Evolutionary conservation across 92 coral and sea anemone genomes (phyloP).

Genomic region (Porites evermanni): DNA sequence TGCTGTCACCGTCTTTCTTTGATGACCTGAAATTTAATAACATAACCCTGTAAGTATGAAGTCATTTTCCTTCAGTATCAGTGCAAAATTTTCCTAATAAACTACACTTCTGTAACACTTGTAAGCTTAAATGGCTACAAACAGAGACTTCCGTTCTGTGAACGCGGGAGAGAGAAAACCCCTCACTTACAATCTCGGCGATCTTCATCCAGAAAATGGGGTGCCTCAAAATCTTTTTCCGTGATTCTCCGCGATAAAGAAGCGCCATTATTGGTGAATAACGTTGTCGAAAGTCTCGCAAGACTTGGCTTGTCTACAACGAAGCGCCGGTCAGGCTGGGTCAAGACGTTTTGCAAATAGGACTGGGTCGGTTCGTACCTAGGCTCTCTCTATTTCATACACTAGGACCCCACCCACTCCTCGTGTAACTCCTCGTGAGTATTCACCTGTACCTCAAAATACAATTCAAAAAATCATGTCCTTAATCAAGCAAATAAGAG

Average conservation of each 20-base stretch:
- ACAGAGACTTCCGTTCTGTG: too few species aligned
- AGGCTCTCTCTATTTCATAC: too few species aligned
- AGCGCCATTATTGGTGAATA: conserved; percentile 62
- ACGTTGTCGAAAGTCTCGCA: not conserved
- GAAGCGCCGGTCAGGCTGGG: not conserved
- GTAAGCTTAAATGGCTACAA: not conserved
- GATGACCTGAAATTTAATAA: not conserved
- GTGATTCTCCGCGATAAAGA: conserved; percentile 74
- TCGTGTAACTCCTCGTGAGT: too few species aligned
- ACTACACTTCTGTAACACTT: conserved; percentile 6
- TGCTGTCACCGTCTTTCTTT: not conserved
- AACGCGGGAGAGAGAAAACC: not conserved
- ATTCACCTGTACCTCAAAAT: too few species aligned
- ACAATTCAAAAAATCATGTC: too few species aligned
- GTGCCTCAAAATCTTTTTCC: conserved; percentile 68
- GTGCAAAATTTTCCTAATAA: not conserved
- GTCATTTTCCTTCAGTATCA: too few species aligned
- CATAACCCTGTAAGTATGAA: conserved; percentile 14
- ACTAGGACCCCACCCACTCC: too few species aligned
- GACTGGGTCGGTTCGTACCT: not conserved
- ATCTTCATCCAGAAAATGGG: conserved; percentile 82
- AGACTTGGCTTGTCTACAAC: not conserved
- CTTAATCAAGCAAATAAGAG: too few species aligned
- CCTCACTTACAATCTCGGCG: conserved; percentile 78
- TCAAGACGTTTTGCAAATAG: not conserved